Evolutionary conservation across 2,888 invertebrate genomes (phyloP).

Genomic region (Criorhina ranunculi): DNA sequence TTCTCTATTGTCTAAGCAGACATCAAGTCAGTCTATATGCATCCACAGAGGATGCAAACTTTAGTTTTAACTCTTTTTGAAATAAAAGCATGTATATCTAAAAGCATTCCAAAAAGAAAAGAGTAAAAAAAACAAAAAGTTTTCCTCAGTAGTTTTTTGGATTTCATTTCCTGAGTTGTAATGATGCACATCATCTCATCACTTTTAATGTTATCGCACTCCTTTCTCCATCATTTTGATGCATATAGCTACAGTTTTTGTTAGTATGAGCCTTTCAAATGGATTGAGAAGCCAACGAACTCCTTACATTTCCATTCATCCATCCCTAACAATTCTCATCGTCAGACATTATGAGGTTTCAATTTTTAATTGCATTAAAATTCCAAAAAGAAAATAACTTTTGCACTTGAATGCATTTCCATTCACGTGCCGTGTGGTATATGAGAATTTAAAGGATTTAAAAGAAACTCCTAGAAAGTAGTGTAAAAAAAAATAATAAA

Average conservation of each 20-base stretch:
- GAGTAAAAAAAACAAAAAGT: not conserved
- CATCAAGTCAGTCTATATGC: too few relatives aligned
- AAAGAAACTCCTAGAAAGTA: too few relatives aligned
- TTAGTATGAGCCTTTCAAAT: not conserved
- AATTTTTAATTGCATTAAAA: slow-evolving; percentile 42
- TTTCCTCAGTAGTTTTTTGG: not conserved
- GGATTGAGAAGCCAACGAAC: slow-evolving; percentile 39
- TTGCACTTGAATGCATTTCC: too few relatives aligned
- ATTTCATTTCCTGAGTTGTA: not conserved
- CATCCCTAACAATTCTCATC: not conserved
- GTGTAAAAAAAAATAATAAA: too few relatives aligned
- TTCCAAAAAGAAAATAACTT: not conserved
- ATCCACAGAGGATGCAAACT: too few relatives aligned
- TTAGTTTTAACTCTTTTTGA: too few relatives aligned
- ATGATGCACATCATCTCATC: not conserved
- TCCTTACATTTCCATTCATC: slow-evolving; percentile 35
- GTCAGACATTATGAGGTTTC: not conserved
- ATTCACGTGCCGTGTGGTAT: too few relatives aligned
- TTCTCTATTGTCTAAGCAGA: too few relatives aligned
- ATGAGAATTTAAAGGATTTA: too few relatives aligned
- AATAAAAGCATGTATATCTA: too few relatives aligned
- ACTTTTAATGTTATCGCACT: not conserved
- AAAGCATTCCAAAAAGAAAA: too few relatives aligned
- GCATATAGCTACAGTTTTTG: not conserved
- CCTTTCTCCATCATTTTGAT: not conserved